phyloP scores from a whole-genome alignment of 1,140 invertebrate species.

The Pseudomyrmex sp. region DNA sequence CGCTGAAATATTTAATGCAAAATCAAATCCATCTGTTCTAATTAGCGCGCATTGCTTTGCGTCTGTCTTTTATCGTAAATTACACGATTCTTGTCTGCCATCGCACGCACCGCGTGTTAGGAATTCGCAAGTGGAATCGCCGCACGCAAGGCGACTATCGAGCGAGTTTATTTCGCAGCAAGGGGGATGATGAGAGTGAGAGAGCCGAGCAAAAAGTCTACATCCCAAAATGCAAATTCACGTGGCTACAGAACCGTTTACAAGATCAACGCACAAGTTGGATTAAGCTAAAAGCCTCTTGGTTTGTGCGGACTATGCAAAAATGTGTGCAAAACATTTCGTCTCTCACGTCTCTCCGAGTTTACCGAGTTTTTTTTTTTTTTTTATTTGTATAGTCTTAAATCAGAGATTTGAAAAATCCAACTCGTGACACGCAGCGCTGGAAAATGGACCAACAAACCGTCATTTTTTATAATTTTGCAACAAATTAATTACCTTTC shows the following conservation, averaged over 20 bases:
- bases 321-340: constrained; percentile 44
- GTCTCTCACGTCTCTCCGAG: neutral
- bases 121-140: constrained; percentile 33
- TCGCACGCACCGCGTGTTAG: constrained; percentile 14
- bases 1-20: constrained; percentile 1
- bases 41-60: constrained; percentile 30
- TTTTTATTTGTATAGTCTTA: neutral
- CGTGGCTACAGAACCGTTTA: constrained; percentile 62
- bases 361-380: neutral
- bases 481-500: no score
- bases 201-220: constrained; percentile 44
- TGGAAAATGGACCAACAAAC: no score
- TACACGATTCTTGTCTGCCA: constrained; percentile 34
- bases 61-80: constrained; percentile 20
- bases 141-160: constrained; percentile 52
- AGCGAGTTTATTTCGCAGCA: constrained; percentile 62
- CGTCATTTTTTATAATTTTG: neutral
- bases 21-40: constrained; percentile 26
- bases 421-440: no score
- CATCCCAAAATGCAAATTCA: constrained; percentile 68
- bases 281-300: constrained; percentile 45
- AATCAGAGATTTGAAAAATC: neutral
- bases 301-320: constrained; percentile 35
- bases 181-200: constrained; percentile 28
- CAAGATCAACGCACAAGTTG: constrained; percentile 68